Conservation (phyloP, 92 coral and sea anemone genomes). For the Umimayanthus chanpuru region DNA sequence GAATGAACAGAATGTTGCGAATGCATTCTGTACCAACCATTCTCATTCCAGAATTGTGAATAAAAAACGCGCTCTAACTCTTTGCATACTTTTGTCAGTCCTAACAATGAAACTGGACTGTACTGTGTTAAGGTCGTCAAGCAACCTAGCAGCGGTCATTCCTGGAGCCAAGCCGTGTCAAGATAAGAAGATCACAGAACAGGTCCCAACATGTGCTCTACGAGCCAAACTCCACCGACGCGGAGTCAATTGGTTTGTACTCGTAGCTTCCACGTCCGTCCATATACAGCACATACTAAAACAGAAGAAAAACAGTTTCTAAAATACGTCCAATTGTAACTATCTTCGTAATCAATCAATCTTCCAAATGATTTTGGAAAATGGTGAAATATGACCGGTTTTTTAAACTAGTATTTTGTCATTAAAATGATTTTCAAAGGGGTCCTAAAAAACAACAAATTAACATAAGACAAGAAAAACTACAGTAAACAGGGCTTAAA, state of each 20-base stretch:
- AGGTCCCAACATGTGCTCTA: slow-evolving; percentile 19
- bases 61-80: too few species aligned
- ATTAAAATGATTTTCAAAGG: too few species aligned
- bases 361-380: too few species aligned
- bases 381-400: too few species aligned
- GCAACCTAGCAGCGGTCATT: background rate
- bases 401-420: too few species aligned
- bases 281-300: slow-evolving; percentile 89
- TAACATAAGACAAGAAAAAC: too few species aligned
- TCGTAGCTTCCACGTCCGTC: slow-evolving; percentile 96
- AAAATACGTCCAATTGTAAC: background rate
- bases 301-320: slow-evolving; percentile 16
- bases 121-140: background rate
- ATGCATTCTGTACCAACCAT: too few species aligned
- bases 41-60: too few species aligned
- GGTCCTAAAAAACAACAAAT: too few species aligned
- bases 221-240: slow-evolving; percentile 92
- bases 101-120: background rate
- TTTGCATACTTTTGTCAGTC: background rate
- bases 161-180: background rate
- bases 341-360: too few species aligned
- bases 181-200: background rate
- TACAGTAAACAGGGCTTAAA: too few species aligned
- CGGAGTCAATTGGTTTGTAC: slow-evolving; percentile 87
- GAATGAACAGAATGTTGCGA: too few species aligned